Evolutionary conservation across 1,140 invertebrate species (phyloP), one percentile per base, ranked within the genome.

Genomic region (Odontomachus brunneus): DNA sequence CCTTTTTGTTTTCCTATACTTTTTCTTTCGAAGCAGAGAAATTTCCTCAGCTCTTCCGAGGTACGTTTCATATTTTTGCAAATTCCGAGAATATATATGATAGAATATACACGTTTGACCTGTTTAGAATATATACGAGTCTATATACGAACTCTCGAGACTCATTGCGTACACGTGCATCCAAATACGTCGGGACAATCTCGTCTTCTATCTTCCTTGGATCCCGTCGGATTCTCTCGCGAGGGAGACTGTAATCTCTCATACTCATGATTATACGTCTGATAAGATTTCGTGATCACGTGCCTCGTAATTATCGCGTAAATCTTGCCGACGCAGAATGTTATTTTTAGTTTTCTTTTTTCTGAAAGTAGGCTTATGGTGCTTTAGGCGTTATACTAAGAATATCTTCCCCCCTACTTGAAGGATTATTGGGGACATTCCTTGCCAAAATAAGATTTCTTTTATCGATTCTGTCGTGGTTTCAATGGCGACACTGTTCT

Each of bases 371-470:
- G 3, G 19, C 48, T 76, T 38, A 53, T 24, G 11, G 4, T 57
- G 67, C 44, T 33, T 60, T 62, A 60, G 4, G 3, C 7, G 60
- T 76, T 60, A 65, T 26, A n/a, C n/a, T 76, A 44, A 76, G 48
- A 3, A 1, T 26, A n/a, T 22, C 19, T 3, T 51, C 29, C 29
- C 29, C 5, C 29, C 12, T 53, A n/a, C 24, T n/a, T 53, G 19
- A 12, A 15, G 49, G 19, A 33, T 66, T 76, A 76, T 76, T 66
- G 29, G 2, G 29, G 15, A 76, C 51, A 44, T 75, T 33, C 14
- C 19, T 24, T 29, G 33, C 15, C 19, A 2, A 66, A 53, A 55
- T 17, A 9, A 53, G 26, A 19, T 24, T 53, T 22, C 4, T 14
- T 3, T 62, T 49, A 55, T 66, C 24, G 26, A 66, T 53, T 76